These are phyloP conservation scores for Ardeotis arabs DNA, from an alignment of 2,113 vertebrate species.

Conservation along the genomic window DNA sequence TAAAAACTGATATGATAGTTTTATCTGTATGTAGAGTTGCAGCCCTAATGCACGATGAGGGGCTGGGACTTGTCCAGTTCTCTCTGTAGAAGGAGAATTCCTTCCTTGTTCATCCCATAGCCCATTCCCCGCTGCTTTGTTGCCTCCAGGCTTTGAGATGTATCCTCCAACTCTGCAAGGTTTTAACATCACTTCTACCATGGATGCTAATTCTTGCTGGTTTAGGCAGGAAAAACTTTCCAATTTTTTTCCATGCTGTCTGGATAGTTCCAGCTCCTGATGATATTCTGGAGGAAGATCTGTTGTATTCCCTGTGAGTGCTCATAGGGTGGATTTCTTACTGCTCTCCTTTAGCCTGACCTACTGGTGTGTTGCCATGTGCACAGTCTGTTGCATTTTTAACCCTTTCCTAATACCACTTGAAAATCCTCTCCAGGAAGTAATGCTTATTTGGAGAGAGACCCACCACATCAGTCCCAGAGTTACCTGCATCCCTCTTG, in stretches of 20 bases:
- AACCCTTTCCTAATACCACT: background rate
- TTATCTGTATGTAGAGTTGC: background rate
- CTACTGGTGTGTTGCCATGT: background rate
- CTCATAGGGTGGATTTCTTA: background rate
- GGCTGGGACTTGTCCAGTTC: background rate
- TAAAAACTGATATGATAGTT: background rate
- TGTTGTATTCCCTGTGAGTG: background rate
- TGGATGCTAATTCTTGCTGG: background rate
- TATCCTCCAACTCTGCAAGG: background rate
- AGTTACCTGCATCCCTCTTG: background rate
- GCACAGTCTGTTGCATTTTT: background rate
- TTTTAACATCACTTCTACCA: background rate
- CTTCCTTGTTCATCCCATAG: background rate
- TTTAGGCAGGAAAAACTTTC: background rate
- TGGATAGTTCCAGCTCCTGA: background rate
- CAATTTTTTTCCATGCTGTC: fast-evolving
- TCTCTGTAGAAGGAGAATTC: background rate
- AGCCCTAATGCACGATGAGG: background rate
- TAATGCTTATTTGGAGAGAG: background rate
- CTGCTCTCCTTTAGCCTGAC: background rate
- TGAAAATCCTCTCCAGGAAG: background rate
- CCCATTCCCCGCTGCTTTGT: background rate
- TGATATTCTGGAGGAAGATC: background rate
- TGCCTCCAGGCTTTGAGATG: background rate
- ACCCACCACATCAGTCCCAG: background rate